phyloP scores from a whole-genome alignment of 2,888 invertebrate genomes.

The Drosophila meridionalis region DNA sequence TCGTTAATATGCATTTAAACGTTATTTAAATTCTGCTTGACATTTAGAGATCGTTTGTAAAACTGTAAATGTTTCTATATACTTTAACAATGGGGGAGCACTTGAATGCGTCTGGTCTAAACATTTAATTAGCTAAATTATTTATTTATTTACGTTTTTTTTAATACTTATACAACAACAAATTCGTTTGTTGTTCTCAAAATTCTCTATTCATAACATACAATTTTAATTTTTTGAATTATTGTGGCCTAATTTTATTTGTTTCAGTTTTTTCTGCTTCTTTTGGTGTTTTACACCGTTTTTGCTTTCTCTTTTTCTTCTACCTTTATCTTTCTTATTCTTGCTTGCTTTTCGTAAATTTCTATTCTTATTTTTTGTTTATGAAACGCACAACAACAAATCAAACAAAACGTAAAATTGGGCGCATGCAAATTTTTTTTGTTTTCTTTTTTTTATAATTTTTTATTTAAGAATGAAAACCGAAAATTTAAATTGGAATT shows the following conservation, averaged over 20 bases:
- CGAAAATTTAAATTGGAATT: constrained; percentile 13
- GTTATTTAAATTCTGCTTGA: constrained; percentile 45
- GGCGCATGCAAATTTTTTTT: constrained; percentile 45
- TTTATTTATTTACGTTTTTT: constrained; percentile 22
- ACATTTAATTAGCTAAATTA: constrained; percentile 74
- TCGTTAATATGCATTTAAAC: constrained; percentile 33
- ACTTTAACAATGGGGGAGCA: constrained; percentile 40
- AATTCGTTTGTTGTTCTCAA: constrained; percentile 64
- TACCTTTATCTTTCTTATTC: constrained; percentile 14
- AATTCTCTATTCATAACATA: constrained; percentile 40
- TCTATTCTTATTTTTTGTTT: constrained; percentile 7
- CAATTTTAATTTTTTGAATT: constrained; percentile 21
- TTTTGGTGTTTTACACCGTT: constrained; percentile 74
- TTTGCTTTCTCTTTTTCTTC: constrained; percentile 66
- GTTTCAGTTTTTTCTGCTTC: neutral
- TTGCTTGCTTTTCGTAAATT: constrained; percentile 41
- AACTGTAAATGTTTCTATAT: constrained; percentile 42
- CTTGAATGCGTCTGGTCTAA: constrained; percentile 51
- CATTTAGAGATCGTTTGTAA: constrained; percentile 34
- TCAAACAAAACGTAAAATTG: constrained; percentile 28
- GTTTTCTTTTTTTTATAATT: neutral
- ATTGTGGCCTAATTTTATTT: constrained; percentile 32
- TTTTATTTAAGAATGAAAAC: constrained; percentile 13
- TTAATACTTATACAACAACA: constrained; percentile 67
- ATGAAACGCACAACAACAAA: constrained; percentile 62